Evolutionary conservation across 2,113 vertebrate genomes (phyloP), one percentile per base, ranked within the genome.

Genomic region (Meleagris gallopavo): DNA sequence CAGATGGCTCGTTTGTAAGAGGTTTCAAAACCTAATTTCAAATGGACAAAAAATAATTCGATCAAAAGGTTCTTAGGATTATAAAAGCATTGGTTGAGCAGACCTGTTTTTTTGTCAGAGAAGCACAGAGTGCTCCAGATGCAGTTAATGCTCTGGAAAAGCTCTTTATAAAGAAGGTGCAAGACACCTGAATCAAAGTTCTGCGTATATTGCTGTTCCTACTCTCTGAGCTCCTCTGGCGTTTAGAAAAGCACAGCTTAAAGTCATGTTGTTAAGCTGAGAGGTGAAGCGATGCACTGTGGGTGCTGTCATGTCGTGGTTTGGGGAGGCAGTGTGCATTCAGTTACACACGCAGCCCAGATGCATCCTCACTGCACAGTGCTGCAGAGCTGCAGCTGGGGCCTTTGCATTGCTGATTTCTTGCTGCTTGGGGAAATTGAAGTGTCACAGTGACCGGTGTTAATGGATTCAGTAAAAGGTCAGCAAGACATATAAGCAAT

Each of bases 11-110:
- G 19, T 81, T 88, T 78, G 20, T 71, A 64, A 81, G 30, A 90
- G 41, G 69, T 67, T 93, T 86, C 72, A 54, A 94, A 70, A n/a
- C 32, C 54, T 58, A 17, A 70, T 85, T 96, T 85, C 71, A 67
- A 96, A 60, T 27, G 41, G 64, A 13, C 14, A 77, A 79, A 83
- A 92, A 90, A 79, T 43, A 84, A 73, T 34, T 16, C 46, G 41
- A 84, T 82, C 5, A 87, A 89, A 87, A 34, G 15, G 36, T 75
- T 78, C 58, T 88, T 78, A 65, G 36, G n/a, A 14, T 32, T 89
- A 60, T 70, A 32, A 76, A 87, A 77, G 45, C n/a, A 22, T 84
- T 52, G 75, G 57, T 45, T 88, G 86, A 83, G 43, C 54, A 76
- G 82, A 25, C 38, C 83, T 74, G 50, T 54, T 13, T 61, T 40